Percentiles rank a stretch among this genome's conserved stretches.
Evolutionary conservation across 1,140 invertebrate species (phyloP).

Genomic region (Pachypeltis micranthus): DNA sequence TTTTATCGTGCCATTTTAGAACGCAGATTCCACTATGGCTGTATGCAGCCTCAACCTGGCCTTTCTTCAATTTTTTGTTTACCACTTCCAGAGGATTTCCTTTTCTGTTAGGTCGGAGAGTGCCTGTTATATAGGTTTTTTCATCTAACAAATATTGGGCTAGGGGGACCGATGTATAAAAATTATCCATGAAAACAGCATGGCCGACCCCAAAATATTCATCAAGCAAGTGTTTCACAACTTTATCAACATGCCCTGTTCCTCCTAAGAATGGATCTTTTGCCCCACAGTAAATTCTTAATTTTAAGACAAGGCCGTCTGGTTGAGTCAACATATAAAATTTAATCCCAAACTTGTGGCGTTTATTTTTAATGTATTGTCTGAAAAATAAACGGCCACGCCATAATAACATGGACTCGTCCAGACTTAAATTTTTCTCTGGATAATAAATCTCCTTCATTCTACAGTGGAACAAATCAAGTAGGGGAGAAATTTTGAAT

Average conservation of each 20-base stretch:
- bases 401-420: slow-evolving; percentile 35
- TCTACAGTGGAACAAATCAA: slow-evolving; percentile 8
- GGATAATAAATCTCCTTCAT: slow-evolving; percentile 21
- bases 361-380: slow-evolving; percentile 36
- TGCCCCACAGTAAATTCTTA: slow-evolving; percentile 29
- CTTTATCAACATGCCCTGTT: slow-evolving; percentile 16
- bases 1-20: slow-evolving; percentile 12
- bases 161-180: slow-evolving; percentile 6
- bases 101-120: slow-evolving; percentile 8
- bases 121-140: slow-evolving; percentile 5
- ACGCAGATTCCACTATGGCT: slow-evolving; percentile 9
- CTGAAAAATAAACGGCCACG: slow-evolving; percentile 32
- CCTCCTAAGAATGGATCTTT: slow-evolving; percentile 10
- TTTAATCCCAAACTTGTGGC: slow-evolving; percentile 34
- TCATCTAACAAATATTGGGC: not conserved
- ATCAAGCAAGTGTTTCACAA: slow-evolving; percentile 20
- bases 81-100: slow-evolving; percentile 1
- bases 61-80: slow-evolving; percentile 5
- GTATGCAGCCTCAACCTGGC: not conserved
- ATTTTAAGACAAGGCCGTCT: slow-evolving; percentile 27
- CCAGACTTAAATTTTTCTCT: slow-evolving; percentile 30
- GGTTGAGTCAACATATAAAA: slow-evolving; percentile 31
- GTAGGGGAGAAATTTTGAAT: slow-evolving; percentile 14
- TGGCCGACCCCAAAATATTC: slow-evolving; percentile 22
- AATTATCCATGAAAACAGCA: slow-evolving; percentile 19